Base-by-base conservation (phyloP, 2,113 vertebrate species). In the Xyliphius kryptos region DNA sequence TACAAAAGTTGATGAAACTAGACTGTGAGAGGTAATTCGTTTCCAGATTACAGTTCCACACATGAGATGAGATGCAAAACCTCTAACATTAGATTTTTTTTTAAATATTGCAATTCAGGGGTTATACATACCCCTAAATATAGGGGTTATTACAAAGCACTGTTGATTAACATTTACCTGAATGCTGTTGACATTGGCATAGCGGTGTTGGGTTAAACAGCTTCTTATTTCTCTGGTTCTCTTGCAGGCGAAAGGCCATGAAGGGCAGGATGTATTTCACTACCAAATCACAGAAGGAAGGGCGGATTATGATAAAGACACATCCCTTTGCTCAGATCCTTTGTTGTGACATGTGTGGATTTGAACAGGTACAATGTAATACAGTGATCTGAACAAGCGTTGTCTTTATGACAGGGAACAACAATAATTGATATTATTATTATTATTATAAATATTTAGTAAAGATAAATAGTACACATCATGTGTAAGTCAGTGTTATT, bases 201-300 rank as follows among this genome's bases (percentile, higher is more conserved):
- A n/a, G 37, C 11, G 19, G 55, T 19, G 15, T 22, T 51, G 5
- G 6, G 26, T 32, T n/a, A n/a, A n/a, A n/a, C n/a, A n/a, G n/a
- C n/a, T n/a, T n/a, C n/a, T n/a, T n/a, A n/a, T 49, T n/a, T 26
- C 36, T 53, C 5, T 61, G 16, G 15, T 26, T 72, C 9, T 69
- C 62, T 62, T 81, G 26, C 82, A 98, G 95, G 65, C 91, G 94
- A 62, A 93, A 93, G 37, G 95, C 94, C 0, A 98, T 98, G 95
- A 91, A 95, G 64, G 95, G 94, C 5, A 76, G 95, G 21, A 82
- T 98, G 73, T 97, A 92, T 75, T 98, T 95, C 58, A 87, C 94
- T 3, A 89, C 91, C 56, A 94, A 91, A 77, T 82, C 92, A 0
- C 93, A 95, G 79, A 95, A 94, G 62, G 88, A 87, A 0, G 93